phyloP scores from a whole-genome alignment of 2,797 vertebrate species.

The Octomys mimax region DNA sequence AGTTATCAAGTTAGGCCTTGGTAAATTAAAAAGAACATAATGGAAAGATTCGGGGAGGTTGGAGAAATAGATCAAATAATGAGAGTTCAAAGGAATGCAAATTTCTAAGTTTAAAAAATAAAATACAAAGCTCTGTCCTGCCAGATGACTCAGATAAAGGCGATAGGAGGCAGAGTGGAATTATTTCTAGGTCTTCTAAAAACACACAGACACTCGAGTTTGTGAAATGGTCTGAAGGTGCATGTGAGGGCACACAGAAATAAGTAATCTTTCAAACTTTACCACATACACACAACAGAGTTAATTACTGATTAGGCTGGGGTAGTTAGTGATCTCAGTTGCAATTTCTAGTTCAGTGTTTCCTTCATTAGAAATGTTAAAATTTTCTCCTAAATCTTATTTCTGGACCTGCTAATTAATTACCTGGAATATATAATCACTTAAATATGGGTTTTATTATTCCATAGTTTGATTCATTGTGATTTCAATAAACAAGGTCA shows the following conservation, averaged over 20 bases:
- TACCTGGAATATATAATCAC: slow-evolving; percentile 8
- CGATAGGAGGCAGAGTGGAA: background rate
- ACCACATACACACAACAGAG: background rate
- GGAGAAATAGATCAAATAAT: background rate
- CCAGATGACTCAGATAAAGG: slow-evolving; percentile 4
- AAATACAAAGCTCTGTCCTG: slow-evolving; percentile 32
- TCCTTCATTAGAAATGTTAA: background rate
- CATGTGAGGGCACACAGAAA: background rate
- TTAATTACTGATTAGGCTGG: background rate
- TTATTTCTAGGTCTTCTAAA: slow-evolving; percentile 17
- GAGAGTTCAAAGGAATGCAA: background rate
- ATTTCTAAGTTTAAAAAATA: background rate
- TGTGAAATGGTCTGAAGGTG: background rate
- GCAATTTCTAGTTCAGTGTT: background rate
- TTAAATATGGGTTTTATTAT: slow-evolving; percentile 35
- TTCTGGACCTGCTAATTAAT: slow-evolving; percentile 46
- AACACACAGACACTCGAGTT: slow-evolving; percentile 2
- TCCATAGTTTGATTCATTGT: background rate
- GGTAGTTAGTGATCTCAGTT: background rate
- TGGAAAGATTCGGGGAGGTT: background rate
- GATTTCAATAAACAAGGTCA: slow-evolving; percentile 9
- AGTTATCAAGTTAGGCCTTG: background rate
- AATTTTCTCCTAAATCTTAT: slow-evolving; percentile 35
- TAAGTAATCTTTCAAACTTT: slow-evolving; percentile 4
- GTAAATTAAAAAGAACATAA: background rate